Percentiles rank a stretch among this genome's conserved stretches.
These are phyloP conservation scores for Hypothenemus hampei DNA, from an alignment of 1,140 invertebrate species.

Conservation along the genomic window DNA sequence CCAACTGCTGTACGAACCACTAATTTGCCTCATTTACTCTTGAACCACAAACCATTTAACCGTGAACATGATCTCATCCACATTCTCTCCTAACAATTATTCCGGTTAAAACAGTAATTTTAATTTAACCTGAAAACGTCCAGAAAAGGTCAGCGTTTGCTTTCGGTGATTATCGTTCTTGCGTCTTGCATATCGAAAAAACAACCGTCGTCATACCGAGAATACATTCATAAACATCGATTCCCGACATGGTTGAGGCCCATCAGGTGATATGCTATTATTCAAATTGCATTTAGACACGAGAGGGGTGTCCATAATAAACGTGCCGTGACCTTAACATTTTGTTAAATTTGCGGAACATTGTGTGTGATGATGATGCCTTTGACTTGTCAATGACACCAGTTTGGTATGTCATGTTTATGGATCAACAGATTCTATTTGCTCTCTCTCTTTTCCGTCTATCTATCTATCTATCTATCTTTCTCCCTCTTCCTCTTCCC, in stretches of 20 bases:
- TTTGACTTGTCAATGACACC: no score
- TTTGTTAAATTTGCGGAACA: no score
- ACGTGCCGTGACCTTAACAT: constrained; percentile 4
- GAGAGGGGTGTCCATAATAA: constrained; percentile 11
- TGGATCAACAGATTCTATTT: no score
- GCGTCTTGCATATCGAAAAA: neutral
- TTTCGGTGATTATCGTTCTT: neutral
- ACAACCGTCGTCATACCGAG: neutral
- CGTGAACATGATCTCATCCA: neutral
- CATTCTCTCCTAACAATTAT: neutral
- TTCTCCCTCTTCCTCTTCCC: no score
- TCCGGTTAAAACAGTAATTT: neutral
- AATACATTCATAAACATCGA: neutral
- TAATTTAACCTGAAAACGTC: neutral
- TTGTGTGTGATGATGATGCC: no score
- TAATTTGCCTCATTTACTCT: no score
- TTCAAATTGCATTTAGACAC: constrained; percentile 9
- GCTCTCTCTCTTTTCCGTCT: no score
- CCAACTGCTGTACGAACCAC: no score
- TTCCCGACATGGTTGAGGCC: neutral
- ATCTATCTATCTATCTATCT: no score
- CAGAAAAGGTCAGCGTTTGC: neutral
- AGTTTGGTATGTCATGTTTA: no score
- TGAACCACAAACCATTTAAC: no score
- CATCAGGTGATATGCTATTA: constrained; percentile 5